Conservation (phyloP, 2,113 vertebrate species). For the Anguilla rostrata region DNA sequence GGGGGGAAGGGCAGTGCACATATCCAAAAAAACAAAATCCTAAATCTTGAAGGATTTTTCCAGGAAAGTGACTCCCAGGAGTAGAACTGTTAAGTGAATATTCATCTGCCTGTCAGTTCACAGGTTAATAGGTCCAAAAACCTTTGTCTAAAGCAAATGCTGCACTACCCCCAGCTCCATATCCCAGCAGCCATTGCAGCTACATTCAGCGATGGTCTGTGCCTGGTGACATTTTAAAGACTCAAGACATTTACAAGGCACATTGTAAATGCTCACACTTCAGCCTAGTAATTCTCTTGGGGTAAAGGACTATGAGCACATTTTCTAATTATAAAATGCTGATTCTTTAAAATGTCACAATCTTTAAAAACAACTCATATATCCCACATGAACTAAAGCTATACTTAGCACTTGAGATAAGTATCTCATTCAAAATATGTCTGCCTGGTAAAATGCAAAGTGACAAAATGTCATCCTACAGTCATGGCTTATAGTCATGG, state of each 20-base stretch:
- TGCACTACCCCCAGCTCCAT: background rate
- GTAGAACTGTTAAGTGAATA: background rate
- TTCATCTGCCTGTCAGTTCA: background rate
- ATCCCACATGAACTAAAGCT: background rate
- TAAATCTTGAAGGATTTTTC: background rate
- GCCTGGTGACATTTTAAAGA: background rate
- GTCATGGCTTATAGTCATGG: background rate
- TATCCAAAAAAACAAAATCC: constrained; percentile 5
- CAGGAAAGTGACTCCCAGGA: background rate
- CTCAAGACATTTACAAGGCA: background rate
- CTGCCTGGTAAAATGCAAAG: background rate
- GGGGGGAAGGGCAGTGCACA: background rate
- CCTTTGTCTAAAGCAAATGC: background rate
- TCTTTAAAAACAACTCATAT: background rate
- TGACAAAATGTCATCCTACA: background rate
- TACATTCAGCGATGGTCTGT: background rate
- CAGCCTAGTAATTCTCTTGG: background rate
- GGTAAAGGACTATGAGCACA: background rate
- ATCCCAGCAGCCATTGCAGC: background rate
- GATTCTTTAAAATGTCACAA: background rate
- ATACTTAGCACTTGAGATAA: background rate
- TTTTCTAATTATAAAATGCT: background rate
- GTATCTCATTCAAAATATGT: background rate
- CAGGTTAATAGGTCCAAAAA: background rate
- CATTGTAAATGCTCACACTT: background rate